Evolutionary conservation across 2,797 vertebrate species (phyloP), one percentile per base, ranked within the genome.

Genomic region (Acomys russatus): DNA sequence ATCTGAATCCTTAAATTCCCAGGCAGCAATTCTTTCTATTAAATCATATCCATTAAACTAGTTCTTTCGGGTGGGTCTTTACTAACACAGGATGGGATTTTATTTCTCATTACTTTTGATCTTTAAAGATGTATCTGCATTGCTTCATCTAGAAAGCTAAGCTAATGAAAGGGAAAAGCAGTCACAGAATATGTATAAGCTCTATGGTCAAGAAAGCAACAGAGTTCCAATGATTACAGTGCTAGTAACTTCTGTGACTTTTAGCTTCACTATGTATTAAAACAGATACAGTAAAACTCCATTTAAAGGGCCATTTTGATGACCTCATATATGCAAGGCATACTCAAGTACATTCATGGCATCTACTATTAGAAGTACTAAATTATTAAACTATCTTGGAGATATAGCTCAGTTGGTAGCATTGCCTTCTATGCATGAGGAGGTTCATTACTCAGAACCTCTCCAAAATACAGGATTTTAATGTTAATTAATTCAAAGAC

Each of bases 401-500:
- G 25, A 33, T 76, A 63, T 22, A 49, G 18, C 54, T 76, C 71
- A 74, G 51, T 35, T 59, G 33, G 51, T 71, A 87, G n/a, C 54
- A 35, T 73, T 87, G 7, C 20, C 49, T 87, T 71, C 28, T n/a
- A 56, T 38, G 22, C 9, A 74, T 88, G n/a, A 73, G 70, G 25
- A 30, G 54, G 68, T 88, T 88, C 10, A 3, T 28, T 38, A 38
- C 70, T 49, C 66, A 85, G 44, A 14, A 1, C 44, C 6, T 85
- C 11, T 64, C 20, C 30, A 8, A 71, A 63, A 59, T 35, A 71
- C 8, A 56, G 38, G 23, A n/a, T 10, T 71, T 92, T 64, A 25
- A 59, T 74, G 92, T 73, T 56, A 66, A 94, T 66, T 89, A 28
- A 80, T 44, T 94, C 38, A 88, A 56, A 56, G 63, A 64, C 14